Evolutionary conservation across 2,888 invertebrate species (phyloP).

Genomic region (Amphipyra berbera): DNA sequence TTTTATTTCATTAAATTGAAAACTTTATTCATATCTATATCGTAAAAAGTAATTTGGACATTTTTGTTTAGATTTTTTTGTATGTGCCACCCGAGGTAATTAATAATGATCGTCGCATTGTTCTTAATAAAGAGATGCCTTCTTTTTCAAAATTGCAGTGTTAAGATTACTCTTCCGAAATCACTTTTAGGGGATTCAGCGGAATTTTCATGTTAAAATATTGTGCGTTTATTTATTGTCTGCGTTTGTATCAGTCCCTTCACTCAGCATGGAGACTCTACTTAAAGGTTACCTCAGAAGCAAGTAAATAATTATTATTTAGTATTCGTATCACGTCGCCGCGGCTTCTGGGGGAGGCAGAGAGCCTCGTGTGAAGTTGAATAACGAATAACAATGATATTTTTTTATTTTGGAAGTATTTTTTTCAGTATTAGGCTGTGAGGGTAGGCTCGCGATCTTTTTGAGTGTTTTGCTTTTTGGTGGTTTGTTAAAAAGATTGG

Average conservation of each 20-base stretch:
- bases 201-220: too few relatives aligned
- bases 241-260: neutral
- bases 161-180: too few relatives aligned
- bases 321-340: constrained; percentile 58
- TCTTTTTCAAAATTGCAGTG: too few relatives aligned
- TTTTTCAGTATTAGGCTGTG: constrained; percentile 32
- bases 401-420: constrained; percentile 64
- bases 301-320: constrained; percentile 67
- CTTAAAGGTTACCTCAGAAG: constrained; percentile 53
- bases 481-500: neutral
- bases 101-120: too few relatives aligned
- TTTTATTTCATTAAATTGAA: too few relatives aligned
- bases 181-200: too few relatives aligned
- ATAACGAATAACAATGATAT: constrained; percentile 80
- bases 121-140: too few relatives aligned
- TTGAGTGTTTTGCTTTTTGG: constrained; percentile 3
- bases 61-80: too few relatives aligned
- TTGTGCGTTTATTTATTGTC: neutral
- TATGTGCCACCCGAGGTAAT: too few relatives aligned
- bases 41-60: too few relatives aligned
- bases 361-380: constrained; percentile 74
- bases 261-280: constrained; percentile 17
- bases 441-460: neutral
- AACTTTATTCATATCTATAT: too few relatives aligned
- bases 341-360: constrained; percentile 60